Percentiles rank a stretch among this genome's conserved stretches.
These are phyloP conservation scores for Diplogasteroides magnus DNA, from an alignment of 1,140 invertebrate genomes.

Conservation along the genomic window DNA sequence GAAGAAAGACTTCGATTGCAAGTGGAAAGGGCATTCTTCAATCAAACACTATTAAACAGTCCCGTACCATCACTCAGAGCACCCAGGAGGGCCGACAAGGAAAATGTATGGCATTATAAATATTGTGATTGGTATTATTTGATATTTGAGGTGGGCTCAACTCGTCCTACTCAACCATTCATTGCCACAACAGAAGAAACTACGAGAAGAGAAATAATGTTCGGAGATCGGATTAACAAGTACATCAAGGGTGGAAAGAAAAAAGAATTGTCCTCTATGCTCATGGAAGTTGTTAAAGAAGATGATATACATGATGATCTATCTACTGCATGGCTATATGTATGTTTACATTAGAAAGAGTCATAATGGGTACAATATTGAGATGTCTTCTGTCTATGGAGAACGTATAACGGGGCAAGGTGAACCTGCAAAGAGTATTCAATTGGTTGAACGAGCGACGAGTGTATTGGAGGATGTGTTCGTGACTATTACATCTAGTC, in stretches of 20 bases:
- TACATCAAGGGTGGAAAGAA: too few species aligned
- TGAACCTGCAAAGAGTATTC: not conserved
- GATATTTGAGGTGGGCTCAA: not conserved
- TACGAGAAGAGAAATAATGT: not conserved
- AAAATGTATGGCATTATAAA: not conserved
- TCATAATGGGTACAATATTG: too few species aligned
- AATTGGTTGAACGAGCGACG: not conserved
- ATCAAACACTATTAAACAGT: not conserved
- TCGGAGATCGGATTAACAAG: not conserved
- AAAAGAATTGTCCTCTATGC: too few species aligned
- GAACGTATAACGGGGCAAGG: not conserved
- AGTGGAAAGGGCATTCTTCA: not conserved
- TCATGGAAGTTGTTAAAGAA: too few species aligned
- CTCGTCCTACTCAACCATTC: not conserved
- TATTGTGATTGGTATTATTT: not conserved
- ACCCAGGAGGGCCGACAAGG: not conserved
- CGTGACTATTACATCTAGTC: too few species aligned
- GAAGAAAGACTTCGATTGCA: not conserved
- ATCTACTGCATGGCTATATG: too few species aligned
- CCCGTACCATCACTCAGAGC: not conserved
- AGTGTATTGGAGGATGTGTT: not conserved
- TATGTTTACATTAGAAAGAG: too few species aligned
- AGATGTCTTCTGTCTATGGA: too few species aligned
- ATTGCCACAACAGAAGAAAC: not conserved
- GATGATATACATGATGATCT: too few species aligned